Evolutionary conservation across 2,797 vertebrate species (phyloP).

Genomic region (Sebastes elongatus): DNA sequence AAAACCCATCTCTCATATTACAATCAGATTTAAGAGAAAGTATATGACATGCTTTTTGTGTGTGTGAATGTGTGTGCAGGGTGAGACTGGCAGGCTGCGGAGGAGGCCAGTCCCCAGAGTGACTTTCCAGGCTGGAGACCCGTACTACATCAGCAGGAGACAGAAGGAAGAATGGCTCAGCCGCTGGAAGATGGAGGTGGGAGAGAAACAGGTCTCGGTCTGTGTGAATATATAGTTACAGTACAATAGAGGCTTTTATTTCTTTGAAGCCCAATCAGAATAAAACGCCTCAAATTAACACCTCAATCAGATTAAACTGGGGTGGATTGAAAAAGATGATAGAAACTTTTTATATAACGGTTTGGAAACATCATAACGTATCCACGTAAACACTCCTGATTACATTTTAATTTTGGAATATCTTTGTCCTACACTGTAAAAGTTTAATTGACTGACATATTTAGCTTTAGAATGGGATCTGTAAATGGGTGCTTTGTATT

Average conservation of each 20-base stretch:
- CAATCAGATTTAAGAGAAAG: background rate
- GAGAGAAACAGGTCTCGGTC: constrained; percentile 66
- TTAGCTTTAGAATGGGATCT: background rate
- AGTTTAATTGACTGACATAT: background rate
- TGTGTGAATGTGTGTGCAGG: constrained; percentile 75
- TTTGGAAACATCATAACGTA: background rate
- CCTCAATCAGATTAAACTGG: background rate
- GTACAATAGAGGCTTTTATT: background rate
- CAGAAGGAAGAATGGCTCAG: constrained; percentile 94
- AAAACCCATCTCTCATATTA: background rate
- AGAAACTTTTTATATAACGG: background rate
- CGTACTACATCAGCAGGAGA: constrained; percentile 95
- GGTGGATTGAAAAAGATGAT: background rate
- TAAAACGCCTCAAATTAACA: background rate
- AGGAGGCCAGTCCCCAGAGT: constrained; percentile 92
- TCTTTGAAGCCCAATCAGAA: background rate
- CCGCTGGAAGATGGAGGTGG: constrained; percentile 93
- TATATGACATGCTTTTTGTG: constrained; percentile 9
- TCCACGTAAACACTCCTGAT: background rate
- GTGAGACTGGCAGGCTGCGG: constrained; percentile 86
- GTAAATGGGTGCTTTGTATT: background rate
- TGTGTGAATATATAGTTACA: constrained; percentile 36
- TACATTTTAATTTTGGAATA: background rate
- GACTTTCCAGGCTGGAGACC: constrained; percentile 96
- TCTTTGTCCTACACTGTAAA: background rate